Conservation (phyloP, 2,888 invertebrate species). For the Drosophila pseudotakahashii region DNA sequence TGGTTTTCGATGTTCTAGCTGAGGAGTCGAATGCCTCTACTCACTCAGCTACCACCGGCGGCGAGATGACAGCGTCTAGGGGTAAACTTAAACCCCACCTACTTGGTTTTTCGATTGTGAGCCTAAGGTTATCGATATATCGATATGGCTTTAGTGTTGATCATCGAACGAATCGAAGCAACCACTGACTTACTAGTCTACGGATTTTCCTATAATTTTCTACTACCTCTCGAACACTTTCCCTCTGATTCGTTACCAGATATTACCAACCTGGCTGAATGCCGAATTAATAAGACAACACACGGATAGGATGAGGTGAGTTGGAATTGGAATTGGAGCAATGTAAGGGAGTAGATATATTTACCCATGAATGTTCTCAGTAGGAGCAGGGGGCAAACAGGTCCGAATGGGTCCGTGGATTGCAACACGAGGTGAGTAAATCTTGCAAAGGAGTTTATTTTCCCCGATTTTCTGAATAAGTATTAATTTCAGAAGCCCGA, state of each 20-base stretch:
- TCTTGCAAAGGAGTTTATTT: too few species aligned
- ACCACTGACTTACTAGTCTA: slow-evolving; percentile 11
- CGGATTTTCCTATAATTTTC: slow-evolving; percentile 3
- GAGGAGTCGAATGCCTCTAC: neutral
- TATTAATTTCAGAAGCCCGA: neutral
- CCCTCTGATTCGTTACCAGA: neutral
- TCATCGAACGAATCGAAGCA: neutral
- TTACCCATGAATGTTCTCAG: neutral
- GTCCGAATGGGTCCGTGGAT: slow-evolving; percentile 1
- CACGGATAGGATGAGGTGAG: slow-evolving; percentile 20
- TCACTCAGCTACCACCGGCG: slow-evolving; percentile 1
- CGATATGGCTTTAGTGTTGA: too few species aligned
- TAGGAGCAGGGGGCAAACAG: neutral
- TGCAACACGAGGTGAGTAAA: neutral
- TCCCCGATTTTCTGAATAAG: neutral
- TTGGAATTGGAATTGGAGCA: neutral
- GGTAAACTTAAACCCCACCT: neutral
- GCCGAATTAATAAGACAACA: neutral
- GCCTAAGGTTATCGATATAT: too few species aligned
- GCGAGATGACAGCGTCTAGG: neutral
- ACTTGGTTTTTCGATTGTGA: neutral
- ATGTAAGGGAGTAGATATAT: neutral
- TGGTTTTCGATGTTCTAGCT: neutral
- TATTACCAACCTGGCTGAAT: slow-evolving; percentile 15
- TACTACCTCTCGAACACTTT: neutral